These are phyloP conservation scores for Pachyuromys duprasi DNA, from an alignment of 2,797 vertebrate genomes.

Conservation along the genomic window DNA sequence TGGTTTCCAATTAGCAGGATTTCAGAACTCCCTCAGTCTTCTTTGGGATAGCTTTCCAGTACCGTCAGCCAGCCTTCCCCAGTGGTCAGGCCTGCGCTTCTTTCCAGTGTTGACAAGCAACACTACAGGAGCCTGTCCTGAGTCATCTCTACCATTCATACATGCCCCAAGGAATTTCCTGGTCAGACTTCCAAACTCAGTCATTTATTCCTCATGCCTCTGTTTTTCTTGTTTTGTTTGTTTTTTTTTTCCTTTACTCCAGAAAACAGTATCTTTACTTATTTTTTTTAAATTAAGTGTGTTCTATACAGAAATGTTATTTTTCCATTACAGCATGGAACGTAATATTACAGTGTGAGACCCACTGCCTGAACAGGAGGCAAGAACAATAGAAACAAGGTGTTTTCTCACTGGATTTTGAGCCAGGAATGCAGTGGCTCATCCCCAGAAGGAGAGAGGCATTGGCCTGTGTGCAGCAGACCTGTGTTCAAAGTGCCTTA, in stretches of 20 bases:
- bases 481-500: background rate
- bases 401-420: background rate
- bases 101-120: background rate
- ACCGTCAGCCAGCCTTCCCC: background rate
- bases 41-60: background rate
- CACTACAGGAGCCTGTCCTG: conserved; percentile 15
- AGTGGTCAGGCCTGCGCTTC: background rate
- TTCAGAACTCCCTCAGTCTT: conserved; percentile 24
- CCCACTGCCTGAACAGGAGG: background rate
- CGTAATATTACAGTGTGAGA: too few relatives aligned
- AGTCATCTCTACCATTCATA: conserved; percentile 55
- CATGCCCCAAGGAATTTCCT: conserved; percentile 38
- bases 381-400: background rate
- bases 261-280: conserved; percentile 30
- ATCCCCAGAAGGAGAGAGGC: background rate
- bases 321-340: conserved; percentile 48
- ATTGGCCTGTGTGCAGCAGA: background rate
- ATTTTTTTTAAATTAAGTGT: background rate
- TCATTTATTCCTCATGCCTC: conserved; percentile 10
- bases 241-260: conserved; percentile 31
- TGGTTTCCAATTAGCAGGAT: conserved; percentile 54
- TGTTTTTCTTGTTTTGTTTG: background rate
- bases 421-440: background rate
- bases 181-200: conserved; percentile 46
- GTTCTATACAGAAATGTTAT: conserved; percentile 37